Base-by-base conservation (phyloP, 1,140 invertebrate species). In the Drosophila arawakana region DNA sequence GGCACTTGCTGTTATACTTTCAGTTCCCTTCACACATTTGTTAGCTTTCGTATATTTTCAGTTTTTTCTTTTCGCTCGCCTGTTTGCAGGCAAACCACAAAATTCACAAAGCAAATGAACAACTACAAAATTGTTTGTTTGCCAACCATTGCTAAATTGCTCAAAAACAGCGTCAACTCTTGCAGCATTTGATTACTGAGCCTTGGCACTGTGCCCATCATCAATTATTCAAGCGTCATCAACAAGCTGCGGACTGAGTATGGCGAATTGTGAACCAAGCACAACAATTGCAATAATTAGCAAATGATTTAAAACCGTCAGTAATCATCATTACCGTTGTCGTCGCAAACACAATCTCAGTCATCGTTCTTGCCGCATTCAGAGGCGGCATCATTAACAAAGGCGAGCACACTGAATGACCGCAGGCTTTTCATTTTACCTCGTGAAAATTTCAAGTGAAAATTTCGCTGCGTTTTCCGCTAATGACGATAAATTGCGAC, bases 241-340 rank as follows among this genome's bases (percentile, higher is more conserved):
- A 85, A 74, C 74, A 60, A 39, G 54, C 55, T 65, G 43, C 39
- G 50, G 50, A 43, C 35, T 34, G 15, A 43, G 35, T 30, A 44
- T 15, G 21, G 37, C 39, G 47, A 61, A 49, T 49, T 58, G 50
- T 52, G 59, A 37, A 46, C 60, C 71, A 57, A 47, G 66, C 72
- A 71, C 84, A 80, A 84, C 84, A 89, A 89, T 89, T 84, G 84
- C 84, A 89, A 89, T 89, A 89, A 89, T 89, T 89, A 89, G 84
- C 84, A 84, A 62, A 89, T 89, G 84, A 89, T 89, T 89, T 89
- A 89, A 89, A 89, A 89, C 84, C 84, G 81, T 73, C 84, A 89
- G 84, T 84, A 89, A 89, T 89, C 84, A 89, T 89, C 84, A 89
- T 89, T 89, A 89, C 80, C 71, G 73, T 63, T 89, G 83, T 84